Percentiles rank a stretch among this genome's conserved stretches.
Evolutionary conservation across 2,113 vertebrate genomes (phyloP).

Genomic region (Psettodes erumei): DNA sequence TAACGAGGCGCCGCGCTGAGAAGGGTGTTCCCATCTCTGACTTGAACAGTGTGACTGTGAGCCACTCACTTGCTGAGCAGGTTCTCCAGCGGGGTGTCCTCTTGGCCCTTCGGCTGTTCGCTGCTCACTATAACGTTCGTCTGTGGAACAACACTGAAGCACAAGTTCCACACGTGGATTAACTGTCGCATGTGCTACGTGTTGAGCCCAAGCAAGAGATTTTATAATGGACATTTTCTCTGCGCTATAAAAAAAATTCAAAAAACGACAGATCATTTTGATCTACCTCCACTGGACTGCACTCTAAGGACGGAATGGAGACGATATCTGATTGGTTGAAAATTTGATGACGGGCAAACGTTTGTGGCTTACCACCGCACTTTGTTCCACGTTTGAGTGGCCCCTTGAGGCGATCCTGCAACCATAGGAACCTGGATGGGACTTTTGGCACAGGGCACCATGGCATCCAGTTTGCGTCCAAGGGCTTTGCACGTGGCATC

Average conservation of each 20-base stretch:
- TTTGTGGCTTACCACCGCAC: constrained; percentile 90
- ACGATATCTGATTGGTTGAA: neutral
- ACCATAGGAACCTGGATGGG: constrained; percentile 98
- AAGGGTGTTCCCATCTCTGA: neutral
- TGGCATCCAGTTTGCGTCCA: constrained; percentile 93
- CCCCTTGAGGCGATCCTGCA: constrained; percentile 96
- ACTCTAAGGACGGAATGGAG: neutral
- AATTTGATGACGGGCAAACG: neutral
- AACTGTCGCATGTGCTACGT: neutral
- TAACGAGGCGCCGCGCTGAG: neutral
- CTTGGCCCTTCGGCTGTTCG: constrained; percentile 90
- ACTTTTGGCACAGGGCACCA: constrained; percentile 92
- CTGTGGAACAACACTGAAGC: constrained; percentile 92
- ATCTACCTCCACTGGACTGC: neutral
- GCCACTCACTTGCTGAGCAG: constrained; percentile 94
- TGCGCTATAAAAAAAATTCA: neutral
- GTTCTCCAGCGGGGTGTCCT: constrained; percentile 94
- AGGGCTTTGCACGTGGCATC: constrained; percentile 94
- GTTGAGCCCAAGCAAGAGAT: too few species aligned
- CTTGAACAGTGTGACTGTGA: neutral
- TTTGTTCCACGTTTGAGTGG: constrained; percentile 99
- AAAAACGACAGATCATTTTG: neutral
- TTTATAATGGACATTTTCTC: neutral
- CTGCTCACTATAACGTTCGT: constrained; percentile 97
- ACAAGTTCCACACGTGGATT: constrained; percentile 34